phyloP scores from a whole-genome alignment of 2,888 invertebrate genomes.

The Dioctria linearis region DNA sequence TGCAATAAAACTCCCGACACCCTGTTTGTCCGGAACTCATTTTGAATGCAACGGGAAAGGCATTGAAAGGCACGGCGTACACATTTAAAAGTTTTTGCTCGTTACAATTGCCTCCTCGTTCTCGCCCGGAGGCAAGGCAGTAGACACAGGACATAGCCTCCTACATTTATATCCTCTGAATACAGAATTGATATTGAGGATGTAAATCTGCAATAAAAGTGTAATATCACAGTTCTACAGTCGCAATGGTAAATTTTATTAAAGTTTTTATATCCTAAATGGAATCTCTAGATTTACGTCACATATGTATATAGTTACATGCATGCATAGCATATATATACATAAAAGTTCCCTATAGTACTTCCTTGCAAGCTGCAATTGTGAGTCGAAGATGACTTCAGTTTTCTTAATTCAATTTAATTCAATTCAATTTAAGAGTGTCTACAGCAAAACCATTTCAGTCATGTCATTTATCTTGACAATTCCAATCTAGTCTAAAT shows the following conservation, averaged over 20 bases:
- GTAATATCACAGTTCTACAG: constrained; percentile 40
- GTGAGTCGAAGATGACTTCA: too few relatives aligned
- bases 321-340: too few relatives aligned
- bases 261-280: constrained; percentile 25
- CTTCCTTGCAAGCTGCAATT: too few relatives aligned
- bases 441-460: constrained; percentile 20
- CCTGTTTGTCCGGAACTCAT: constrained; percentile 50
- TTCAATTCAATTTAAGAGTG: not conserved
- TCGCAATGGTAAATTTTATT: constrained; percentile 47
- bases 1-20: constrained; percentile 42
- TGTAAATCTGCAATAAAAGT: constrained; percentile 50
- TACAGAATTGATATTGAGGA: constrained; percentile 45
- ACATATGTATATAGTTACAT: too few relatives aligned
- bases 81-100: constrained; percentile 44
- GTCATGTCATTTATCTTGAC: constrained; percentile 21
- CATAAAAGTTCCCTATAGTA: too few relatives aligned
- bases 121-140: constrained; percentile 2
- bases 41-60: constrained; percentile 37
- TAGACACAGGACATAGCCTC: not conserved
- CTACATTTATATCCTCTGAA: constrained; percentile 40
- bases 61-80: constrained; percentile 41
- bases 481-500: constrained; percentile 13
- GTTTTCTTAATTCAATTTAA: too few relatives aligned
- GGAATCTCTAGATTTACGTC: too few relatives aligned
- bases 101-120: constrained; percentile 30